Percentiles rank a stretch among this genome's conserved stretches.
phyloP scores from a whole-genome alignment of 2,113 vertebrate species.

The rabbit (Oryctolagus cuniculus) region mOryCun1.1 NC_091441.1:27662001-27662500 shows the following conservation, averaged over 20 bases:
- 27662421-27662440: too few species aligned
- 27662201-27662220: background rate
- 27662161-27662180: background rate
- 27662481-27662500: background rate
- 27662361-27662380: background rate
- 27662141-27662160: background rate
- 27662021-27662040: background rate
- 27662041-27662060: slow-evolving; percentile 7
- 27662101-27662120: background rate
- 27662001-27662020: background rate
- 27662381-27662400: background rate
- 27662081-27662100: slow-evolving; percentile 61
- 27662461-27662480: too few species aligned
- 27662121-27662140: background rate
- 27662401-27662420: background rate
- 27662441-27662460: too few species aligned
- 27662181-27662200: background rate
- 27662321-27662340: background rate
- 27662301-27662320: slow-evolving; percentile 24
- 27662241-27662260: background rate
- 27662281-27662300: background rate
- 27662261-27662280: background rate
- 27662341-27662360: slow-evolving; percentile 4
- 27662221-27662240: background rate
- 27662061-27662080: slow-evolving; percentile 35